These are phyloP conservation scores for Tychaedon coryphoeus DNA, from an alignment of 2,113 vertebrate genomes.

Conservation along the genomic window DNA sequence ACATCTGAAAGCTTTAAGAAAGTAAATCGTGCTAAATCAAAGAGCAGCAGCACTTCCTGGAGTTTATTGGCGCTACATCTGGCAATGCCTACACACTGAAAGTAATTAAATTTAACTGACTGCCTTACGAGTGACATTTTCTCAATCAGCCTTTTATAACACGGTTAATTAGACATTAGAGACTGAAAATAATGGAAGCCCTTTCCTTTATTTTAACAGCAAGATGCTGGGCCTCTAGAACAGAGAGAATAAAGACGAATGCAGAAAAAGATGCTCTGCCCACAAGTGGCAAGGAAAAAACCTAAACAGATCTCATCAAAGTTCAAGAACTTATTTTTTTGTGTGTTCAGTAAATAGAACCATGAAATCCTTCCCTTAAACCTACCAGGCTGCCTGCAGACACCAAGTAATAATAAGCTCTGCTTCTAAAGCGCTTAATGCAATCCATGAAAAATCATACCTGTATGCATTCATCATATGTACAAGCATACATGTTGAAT, in stretches of 20 bases:
- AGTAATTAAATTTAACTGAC: not conserved
- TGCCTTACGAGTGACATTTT: not conserved
- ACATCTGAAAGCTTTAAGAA: not conserved
- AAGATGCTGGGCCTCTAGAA: not conserved
- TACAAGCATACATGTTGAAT: not conserved
- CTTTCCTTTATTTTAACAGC: not conserved
- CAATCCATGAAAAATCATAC: not conserved
- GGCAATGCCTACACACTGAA: not conserved
- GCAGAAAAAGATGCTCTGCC: not conserved
- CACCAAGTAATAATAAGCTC: not conserved
- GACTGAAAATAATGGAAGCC: not conserved
- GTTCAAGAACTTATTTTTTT: not conserved
- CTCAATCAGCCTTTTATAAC: not conserved
- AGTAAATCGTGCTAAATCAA: not conserved
- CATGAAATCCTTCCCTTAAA: not conserved
- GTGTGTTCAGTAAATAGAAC: not conserved
- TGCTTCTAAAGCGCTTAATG: not conserved
- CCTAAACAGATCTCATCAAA: not conserved
- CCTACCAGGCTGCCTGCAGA: not conserved
- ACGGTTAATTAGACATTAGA: not conserved
- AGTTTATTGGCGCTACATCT: not conserved
- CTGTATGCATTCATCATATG: not conserved
- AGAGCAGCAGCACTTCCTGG: not conserved
- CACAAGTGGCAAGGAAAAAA: not conserved
- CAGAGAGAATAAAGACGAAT: not conserved